A percentile compares a stretch with the other conserved stretches of the same genome.
phyloP scores from a whole-genome alignment of 2,113 vertebrate species.

The Microtus richardsoni region DNA sequence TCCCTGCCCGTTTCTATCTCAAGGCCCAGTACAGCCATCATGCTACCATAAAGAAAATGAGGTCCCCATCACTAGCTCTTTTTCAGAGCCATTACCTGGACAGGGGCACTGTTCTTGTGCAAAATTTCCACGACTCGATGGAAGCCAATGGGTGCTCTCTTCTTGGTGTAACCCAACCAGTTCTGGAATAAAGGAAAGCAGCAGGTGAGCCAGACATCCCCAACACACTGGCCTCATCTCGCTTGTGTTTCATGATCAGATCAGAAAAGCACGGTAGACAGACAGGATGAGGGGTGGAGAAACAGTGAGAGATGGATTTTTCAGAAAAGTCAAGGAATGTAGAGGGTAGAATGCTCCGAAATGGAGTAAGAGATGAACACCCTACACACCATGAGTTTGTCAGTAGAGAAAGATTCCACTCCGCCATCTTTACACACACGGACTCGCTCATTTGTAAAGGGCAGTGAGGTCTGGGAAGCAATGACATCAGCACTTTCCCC shows the following conservation, averaged over 20 bases:
- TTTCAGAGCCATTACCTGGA: constrained; percentile 86
- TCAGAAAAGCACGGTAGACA: background rate
- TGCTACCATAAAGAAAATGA: background rate
- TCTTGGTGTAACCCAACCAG: constrained; percentile 97
- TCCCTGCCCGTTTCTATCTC: background rate
- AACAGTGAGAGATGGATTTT: background rate
- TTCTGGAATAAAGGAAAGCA: constrained; percentile 85
- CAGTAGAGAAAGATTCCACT: background rate
- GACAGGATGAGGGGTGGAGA: background rate
- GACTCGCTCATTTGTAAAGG: background rate
- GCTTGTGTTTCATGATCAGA: background rate
- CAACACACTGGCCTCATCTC: background rate
- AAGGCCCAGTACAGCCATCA: background rate
- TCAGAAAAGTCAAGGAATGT: constrained; percentile 22
- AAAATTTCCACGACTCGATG: constrained; percentile 96
- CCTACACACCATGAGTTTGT: background rate
- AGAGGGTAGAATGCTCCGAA: background rate
- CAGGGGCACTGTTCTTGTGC: constrained; percentile 94
- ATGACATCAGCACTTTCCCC: background rate
- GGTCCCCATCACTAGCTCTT: background rate
- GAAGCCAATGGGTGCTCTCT: constrained; percentile 94
- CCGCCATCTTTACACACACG: background rate
- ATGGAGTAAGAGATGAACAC: background rate
- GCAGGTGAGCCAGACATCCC: background rate
- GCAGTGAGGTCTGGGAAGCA: constrained; percentile 25